Evolutionary conservation across 1,140 invertebrate genomes (phyloP).

Genomic region (Drosophila leontia): DNA sequence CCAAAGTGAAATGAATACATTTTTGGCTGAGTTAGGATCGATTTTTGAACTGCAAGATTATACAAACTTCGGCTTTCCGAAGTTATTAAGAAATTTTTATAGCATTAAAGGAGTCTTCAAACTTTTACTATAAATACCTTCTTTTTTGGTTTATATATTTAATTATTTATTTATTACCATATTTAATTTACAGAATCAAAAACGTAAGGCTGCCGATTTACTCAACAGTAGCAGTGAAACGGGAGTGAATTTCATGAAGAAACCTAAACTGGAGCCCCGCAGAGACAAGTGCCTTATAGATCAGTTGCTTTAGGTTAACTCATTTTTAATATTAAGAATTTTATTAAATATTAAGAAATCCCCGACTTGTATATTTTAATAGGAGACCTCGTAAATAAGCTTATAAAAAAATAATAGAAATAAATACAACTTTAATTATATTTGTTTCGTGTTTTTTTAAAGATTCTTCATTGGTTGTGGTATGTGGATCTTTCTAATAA

Average conservation of each 20-base stretch:
- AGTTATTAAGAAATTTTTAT: too few relatives aligned
- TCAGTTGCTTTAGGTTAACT: conserved; percentile 68
- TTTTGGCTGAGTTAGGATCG: too few relatives aligned
- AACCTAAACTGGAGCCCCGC: conserved; percentile 61
- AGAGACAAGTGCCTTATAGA: conserved; percentile 81
- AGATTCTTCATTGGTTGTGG: too few relatives aligned
- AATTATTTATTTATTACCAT: background rate
- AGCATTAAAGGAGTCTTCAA: too few relatives aligned
- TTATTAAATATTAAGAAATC: background rate
- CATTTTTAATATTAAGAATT: conserved; percentile 9
- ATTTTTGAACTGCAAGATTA: too few relatives aligned
- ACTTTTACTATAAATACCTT: too few relatives aligned
- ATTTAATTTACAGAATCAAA: conserved; percentile 59
- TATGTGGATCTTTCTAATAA: too few relatives aligned
- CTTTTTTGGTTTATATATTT: background rate
- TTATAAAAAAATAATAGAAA: background rate
- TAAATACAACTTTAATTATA: background rate
- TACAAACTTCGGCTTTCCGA: too few relatives aligned
- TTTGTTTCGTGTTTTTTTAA: background rate
- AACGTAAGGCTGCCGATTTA: conserved; percentile 75
- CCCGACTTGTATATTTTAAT: conserved; percentile 9
- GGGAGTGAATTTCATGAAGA: conserved; percentile 78
- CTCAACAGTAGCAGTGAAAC: conserved; percentile 77
- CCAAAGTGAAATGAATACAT: too few relatives aligned
- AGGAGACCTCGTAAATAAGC: background rate